A percentile compares a stretch with the other conserved stretches of the same genome.
phyloP scores from a whole-genome alignment of 2,797 vertebrate species.

The Clarias platycephalus region DNA sequence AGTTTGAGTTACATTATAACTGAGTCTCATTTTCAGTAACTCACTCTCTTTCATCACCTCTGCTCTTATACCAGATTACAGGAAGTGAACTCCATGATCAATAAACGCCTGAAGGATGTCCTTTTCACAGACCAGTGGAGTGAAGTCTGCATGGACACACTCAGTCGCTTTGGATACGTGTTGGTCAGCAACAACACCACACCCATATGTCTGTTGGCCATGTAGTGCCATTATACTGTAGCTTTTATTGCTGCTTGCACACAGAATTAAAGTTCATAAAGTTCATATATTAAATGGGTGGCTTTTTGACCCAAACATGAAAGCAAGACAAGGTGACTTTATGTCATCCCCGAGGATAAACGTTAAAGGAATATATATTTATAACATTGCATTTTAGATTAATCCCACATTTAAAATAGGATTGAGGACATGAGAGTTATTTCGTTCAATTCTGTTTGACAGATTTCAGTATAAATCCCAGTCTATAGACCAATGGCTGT shows the following conservation, averaged over 20 bases:
- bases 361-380: background rate
- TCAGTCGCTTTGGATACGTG: slow-evolving; percentile 93
- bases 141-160: slow-evolving; percentile 92
- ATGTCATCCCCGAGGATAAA: background rate
- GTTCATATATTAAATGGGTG: background rate
- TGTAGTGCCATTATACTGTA: background rate
- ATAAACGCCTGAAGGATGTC: slow-evolving; percentile 93
- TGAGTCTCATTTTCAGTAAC: background rate
- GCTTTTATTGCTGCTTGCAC: background rate
- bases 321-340: background rate
- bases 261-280: too few relatives aligned
- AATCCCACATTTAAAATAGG: background rate
- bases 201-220: background rate
- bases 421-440: background rate
- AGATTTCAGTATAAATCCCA: background rate
- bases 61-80: slow-evolving; percentile 80
- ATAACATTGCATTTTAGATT: background rate
- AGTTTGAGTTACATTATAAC: background rate
- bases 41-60: background rate
- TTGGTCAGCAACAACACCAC: slow-evolving; percentile 79
- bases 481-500: background rate
- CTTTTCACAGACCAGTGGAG: slow-evolving; percentile 99
- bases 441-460: background rate
- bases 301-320: background rate
- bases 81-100: slow-evolving; percentile 98